phyloP scores from a whole-genome alignment of 2,797 vertebrate species.

The Argya squamiceps region DNA sequence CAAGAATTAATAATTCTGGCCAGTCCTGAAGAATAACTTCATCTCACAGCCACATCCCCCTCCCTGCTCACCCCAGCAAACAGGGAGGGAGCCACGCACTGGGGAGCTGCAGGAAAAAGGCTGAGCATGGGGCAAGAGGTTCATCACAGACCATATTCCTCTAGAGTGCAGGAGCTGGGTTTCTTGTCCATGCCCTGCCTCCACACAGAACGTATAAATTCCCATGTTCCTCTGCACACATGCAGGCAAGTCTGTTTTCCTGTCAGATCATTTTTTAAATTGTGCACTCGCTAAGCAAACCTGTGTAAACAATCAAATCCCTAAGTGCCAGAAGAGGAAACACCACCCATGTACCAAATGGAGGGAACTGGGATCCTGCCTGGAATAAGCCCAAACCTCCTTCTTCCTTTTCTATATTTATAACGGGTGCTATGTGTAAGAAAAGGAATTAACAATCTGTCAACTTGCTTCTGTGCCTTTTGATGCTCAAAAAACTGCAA shows the following conservation, averaged over 20 bases:
- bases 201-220: accelerated
- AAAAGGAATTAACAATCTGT: conserved; percentile 30
- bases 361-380: conserved; percentile 8
- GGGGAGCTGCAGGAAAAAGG: neutral
- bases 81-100: accelerated
- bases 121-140: accelerated
- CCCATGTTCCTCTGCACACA: neutral
- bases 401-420: conserved; percentile 27
- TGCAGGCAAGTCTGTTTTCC: neutral
- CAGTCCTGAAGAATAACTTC: neutral
- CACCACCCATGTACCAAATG: conserved; percentile 51
- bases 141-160: neutral
- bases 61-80: neutral
- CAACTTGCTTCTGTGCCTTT: neutral
- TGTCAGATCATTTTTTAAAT: conserved; percentile 33
- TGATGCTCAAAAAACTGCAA: neutral
- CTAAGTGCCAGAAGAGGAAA: conserved; percentile 32
- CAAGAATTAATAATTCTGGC: neutral
- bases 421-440: neutral
- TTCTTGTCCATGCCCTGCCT: accelerated
- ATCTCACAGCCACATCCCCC: accelerated
- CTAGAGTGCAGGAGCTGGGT: neutral
- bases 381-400: conserved; percentile 6
- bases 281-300: conserved; percentile 40
- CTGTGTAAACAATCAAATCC: conserved; percentile 45